These are phyloP conservation scores for Catostomus latipinnis DNA, from an alignment of 2,797 vertebrate genomes.

Conservation along the genomic window DNA sequence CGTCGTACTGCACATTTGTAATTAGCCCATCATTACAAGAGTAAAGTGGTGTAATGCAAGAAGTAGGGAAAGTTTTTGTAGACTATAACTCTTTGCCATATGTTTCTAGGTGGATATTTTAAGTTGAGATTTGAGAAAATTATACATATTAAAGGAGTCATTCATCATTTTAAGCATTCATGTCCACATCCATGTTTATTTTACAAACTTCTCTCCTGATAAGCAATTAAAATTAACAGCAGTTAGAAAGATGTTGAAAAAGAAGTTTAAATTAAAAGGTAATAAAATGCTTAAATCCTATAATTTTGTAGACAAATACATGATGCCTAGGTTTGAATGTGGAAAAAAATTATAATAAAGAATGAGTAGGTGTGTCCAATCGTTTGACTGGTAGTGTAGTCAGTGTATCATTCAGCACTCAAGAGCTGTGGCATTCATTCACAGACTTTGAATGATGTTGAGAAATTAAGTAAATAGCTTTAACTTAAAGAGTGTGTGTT, in stretches of 20 bases:
- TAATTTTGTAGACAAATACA: too few relatives aligned
- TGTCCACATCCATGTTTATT: conserved; percentile 32
- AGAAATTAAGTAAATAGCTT: conserved; percentile 39
- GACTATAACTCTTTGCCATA: conserved; percentile 38
- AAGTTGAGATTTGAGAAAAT: conserved; percentile 28
- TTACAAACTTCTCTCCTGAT: conserved; percentile 16
- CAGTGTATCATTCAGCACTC: background rate
- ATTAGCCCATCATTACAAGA: conserved; percentile 43
- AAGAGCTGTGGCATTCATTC: conserved; percentile 14
- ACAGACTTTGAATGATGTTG: conserved; percentile 26
- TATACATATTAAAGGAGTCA: conserved; percentile 11
- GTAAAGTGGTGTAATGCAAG: conserved; percentile 36
- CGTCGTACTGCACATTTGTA: conserved; percentile 19
- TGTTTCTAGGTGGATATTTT: background rate
- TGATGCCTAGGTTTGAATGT: too few relatives aligned
- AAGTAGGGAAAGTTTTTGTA: conserved; percentile 13
- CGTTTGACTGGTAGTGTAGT: too few relatives aligned
- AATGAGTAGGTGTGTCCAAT: too few relatives aligned
- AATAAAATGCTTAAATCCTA: too few relatives aligned
- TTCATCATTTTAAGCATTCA: conserved; percentile 24
- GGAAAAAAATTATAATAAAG: too few relatives aligned
- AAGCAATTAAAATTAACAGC: conserved; percentile 12
- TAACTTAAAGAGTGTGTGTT: conserved; percentile 23
- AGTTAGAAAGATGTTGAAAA: too few relatives aligned
- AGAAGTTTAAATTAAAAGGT: too few relatives aligned